phyloP scores from a whole-genome alignment of 2,113 vertebrate species.

The Silurus asotus region DNA sequence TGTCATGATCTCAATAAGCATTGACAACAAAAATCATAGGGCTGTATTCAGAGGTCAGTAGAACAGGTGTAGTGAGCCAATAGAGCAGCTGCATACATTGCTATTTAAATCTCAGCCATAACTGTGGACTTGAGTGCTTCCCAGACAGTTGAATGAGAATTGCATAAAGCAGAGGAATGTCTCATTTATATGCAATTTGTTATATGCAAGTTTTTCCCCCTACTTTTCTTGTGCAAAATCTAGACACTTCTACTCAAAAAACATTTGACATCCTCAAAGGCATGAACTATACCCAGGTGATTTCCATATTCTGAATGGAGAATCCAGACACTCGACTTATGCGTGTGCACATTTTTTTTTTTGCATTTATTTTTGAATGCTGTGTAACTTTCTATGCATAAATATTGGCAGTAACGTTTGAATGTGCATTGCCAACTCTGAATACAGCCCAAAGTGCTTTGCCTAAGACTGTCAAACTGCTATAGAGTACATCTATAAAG shows the following conservation, averaged over 20 bases:
- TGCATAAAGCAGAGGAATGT: neutral
- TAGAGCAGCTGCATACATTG: neutral
- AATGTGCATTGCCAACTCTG: neutral
- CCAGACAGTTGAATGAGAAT: neutral
- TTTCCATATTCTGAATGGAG: neutral
- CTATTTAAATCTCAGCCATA: neutral
- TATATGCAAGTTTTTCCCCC: neutral
- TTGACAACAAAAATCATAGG: neutral
- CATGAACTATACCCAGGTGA: neutral
- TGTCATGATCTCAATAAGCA: conserved; percentile 13
- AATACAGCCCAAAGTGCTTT: neutral
- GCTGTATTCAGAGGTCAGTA: neutral
- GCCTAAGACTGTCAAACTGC: neutral
- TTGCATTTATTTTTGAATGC: neutral
- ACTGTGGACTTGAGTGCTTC: neutral
- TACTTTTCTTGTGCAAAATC: neutral
- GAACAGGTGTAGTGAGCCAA: neutral
- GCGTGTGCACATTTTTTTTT: no score
- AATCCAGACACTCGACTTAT: neutral
- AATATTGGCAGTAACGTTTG: neutral
- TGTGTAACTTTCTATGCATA: neutral
- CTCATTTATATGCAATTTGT: neutral
- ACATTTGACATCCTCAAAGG: neutral
- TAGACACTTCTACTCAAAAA: neutral
- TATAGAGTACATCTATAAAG: neutral